Base-by-base conservation (phyloP, 1,140 invertebrate species). In the Steinernema khuongi region DNA sequence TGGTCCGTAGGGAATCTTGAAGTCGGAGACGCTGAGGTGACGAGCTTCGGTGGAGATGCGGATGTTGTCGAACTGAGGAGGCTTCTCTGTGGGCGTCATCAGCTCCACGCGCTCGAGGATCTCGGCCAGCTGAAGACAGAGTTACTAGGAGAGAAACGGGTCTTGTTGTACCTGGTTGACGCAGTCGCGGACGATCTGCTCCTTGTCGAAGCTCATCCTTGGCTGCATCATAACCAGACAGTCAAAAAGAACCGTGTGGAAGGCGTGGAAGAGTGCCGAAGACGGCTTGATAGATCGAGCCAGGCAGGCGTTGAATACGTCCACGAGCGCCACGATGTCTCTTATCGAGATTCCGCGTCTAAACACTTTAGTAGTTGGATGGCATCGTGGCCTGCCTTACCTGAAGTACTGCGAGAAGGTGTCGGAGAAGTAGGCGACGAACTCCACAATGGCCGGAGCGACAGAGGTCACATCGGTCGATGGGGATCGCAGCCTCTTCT, bases 291-390 rank as follows among this genome's bases (percentile, higher is more conserved):
- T 44, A 85, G 74, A 19, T 68, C 67, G 22, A 74, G 68, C 71
- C 4, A 71, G 44, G 78, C 18, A 72, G 1, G 28, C 36, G 81
- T 93, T 94, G 69, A 98, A 92, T 83, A 98, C 97, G 77, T 92
- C 87, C 0, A 94, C 91, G 94, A 95, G 97, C 0, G 91, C 91
- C 26, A 98, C 86, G 68, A 97, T 89, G 86, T 99, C 96, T 82
- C 96, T 89, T 60, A 97, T 92, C 79, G 93, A 97, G 22, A 94
- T 81, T n/a, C 85, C 83, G 75, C 43, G 43, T 77, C 70, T 80
- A 68, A 75, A 82, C 72, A 75, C 71, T 72, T 79, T 71, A 14
- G 67, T 33, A 28, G 73, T 74, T 28, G 50, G 19, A 28, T 32
- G 74, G 66, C 41, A 36, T 41, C 31, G 60, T 71, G 44, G 68